These are phyloP conservation scores for Poicephalus gulielmi DNA, from an alignment of 2,113 vertebrate species.

Conservation along the genomic window DNA sequence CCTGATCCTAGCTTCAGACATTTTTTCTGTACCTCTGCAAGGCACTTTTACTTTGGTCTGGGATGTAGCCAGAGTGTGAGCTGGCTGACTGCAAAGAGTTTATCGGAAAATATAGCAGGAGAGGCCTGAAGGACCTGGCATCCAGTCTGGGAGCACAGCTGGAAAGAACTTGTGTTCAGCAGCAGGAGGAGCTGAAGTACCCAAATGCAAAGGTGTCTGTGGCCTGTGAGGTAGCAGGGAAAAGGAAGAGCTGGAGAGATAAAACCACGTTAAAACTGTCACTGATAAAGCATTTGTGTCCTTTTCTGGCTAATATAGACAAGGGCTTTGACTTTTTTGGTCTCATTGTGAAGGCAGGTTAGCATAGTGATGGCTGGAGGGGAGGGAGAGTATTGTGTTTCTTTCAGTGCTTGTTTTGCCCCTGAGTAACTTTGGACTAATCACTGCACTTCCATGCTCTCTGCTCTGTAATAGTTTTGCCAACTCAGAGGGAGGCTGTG, in stretches of 20 bases:
- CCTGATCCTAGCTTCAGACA: not conserved
- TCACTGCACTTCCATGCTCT: not conserved
- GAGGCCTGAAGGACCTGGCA: not conserved
- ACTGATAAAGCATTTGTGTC: not conserved
- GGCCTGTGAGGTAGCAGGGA: not conserved
- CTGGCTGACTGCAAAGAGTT: not conserved
- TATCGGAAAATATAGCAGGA: not conserved
- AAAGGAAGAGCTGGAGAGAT: not conserved
- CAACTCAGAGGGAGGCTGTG: constrained; percentile 8
- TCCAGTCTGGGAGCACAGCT: constrained; percentile 29
- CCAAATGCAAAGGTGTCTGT: not conserved
- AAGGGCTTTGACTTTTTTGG: not conserved
- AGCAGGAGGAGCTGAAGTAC: constrained; percentile 12
- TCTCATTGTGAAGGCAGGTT: not conserved
- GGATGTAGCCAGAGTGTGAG: not conserved
- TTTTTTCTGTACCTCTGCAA: not conserved
- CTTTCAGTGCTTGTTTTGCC: not conserved
- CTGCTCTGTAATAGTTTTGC: not conserved
- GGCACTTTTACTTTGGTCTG: constrained; percentile 26
- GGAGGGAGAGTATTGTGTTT: not conserved
- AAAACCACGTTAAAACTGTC: not conserved
- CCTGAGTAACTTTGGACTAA: not conserved
- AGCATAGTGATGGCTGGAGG: not conserved
- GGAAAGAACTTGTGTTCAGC: not conserved
- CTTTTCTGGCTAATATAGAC: not conserved